Base-by-base conservation (phyloP, 2,113 vertebrate species). In the Zosterops borbonicus region DNA sequence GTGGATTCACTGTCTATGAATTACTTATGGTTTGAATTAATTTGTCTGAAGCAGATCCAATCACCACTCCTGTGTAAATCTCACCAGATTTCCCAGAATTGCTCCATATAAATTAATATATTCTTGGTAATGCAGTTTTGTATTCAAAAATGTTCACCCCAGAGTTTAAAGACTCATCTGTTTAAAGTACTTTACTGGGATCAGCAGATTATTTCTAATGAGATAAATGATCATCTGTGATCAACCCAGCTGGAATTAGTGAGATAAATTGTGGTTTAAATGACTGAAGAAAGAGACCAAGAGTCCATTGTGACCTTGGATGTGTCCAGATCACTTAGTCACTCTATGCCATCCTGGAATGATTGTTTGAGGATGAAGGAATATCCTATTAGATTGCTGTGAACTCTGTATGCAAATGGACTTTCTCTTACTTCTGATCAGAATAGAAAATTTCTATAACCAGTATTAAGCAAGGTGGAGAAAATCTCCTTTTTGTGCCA, bases 11-110 rank as follows among this genome's bases (percentile, higher is more conserved):
- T 83, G 90, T 65, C 90, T 93, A 14, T 65, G 59, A 95, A 95
- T 70, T 89, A 95, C 88, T 90, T 92, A 41, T 83, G 78, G 85
- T 83, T 92, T 92, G 76, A 94, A 96, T 95, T 97, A 93, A 96
- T 94, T 94, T 92, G 39, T 83, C 90, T 94, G 90, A 88, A 92
- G 64, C 52, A 86, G 63, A 87, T 90, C 70, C 74, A 92, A 83
- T 87, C 74, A 71, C 64, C 46, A 78, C 65, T 92, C 39, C 47
- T 63, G 31, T 67, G 44, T 83, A 94, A 96, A 91, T 31, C 63
- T 9, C 68, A 84, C 11, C 52, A 93, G 83, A 86, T 92, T 97
- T 94, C 94, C 81, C n/a, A 86, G 88, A 96, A 97, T 28, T 82
- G 49, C 27, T 90, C 65, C 77, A 58, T 12, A 91, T 52, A 87